A percentile compares a stretch with the other conserved stretches of the same genome.
These are phyloP conservation scores for Xenus cinereus DNA, from an alignment of 2,113 vertebrate species.

Conservation along the genomic window DNA sequence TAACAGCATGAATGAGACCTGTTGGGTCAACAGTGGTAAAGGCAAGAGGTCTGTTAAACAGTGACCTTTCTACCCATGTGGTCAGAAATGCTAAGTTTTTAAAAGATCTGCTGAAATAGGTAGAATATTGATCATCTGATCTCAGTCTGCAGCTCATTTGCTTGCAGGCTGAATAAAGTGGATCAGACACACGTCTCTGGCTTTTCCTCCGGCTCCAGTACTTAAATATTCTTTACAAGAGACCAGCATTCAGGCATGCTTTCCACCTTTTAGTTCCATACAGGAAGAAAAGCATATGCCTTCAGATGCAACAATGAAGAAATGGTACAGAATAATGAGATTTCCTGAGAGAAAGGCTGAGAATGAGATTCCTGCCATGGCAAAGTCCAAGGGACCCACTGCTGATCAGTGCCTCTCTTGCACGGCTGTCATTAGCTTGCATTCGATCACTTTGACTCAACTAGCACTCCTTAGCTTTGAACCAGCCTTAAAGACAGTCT, in stretches of 20 bases:
- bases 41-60: slow-evolving; percentile 1
- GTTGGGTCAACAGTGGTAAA: not conserved
- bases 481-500: not conserved
- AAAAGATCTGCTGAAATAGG: not conserved
- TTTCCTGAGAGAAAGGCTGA: not conserved
- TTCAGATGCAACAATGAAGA: not conserved
- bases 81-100: slow-evolving; percentile 22
- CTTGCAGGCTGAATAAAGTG: not conserved
- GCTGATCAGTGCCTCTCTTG: not conserved
- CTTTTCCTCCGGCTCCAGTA: not conserved
- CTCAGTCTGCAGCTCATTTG: not conserved
- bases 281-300: not conserved
- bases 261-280: not conserved
- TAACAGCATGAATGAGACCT: not conserved
- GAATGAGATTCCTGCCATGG: not conserved
- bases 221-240: not conserved
- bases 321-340: not conserved
- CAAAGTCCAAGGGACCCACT: not conserved
- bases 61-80: not conserved
- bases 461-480: not conserved
- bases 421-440: not conserved
- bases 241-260: not conserved
- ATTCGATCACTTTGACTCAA: slow-evolving; percentile 10
- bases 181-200: not conserved
- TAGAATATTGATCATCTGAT: not conserved